These are phyloP conservation scores for Paracanthobrama guichenoti DNA, from an alignment of 2,113 vertebrate genomes.

Conservation along the genomic window DNA sequence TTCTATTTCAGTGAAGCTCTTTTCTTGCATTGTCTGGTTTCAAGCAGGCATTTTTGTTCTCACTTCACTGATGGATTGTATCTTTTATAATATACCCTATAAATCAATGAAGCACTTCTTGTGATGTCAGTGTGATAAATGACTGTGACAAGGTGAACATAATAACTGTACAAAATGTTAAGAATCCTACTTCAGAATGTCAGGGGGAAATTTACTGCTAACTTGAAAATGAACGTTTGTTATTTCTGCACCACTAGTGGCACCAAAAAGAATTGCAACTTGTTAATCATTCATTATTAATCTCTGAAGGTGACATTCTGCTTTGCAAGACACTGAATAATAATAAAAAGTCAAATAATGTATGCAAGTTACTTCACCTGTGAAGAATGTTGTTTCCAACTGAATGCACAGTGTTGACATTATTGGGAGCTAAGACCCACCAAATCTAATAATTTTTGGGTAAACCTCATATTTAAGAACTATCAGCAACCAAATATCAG, in stretches of 20 bases:
- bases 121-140: conserved; percentile 9
- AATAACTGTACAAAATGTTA: conserved; percentile 4
- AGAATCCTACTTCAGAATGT: not conserved
- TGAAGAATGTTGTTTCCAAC: not conserved
- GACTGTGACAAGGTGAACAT: not conserved
- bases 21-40: not conserved
- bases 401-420: not conserved
- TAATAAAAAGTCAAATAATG: not conserved
- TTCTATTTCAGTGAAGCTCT: not conserved
- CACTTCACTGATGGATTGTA: not conserved
- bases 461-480: not conserved
- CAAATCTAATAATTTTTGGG: not conserved
- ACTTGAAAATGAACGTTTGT: not conserved
- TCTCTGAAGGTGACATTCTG: not conserved
- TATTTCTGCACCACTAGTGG: not conserved
- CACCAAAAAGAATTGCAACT: not conserved
- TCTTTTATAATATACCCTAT: not conserved
- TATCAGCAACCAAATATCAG: too few relatives aligned
- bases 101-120: not conserved
- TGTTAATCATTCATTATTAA: not conserved
- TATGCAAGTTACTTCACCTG: not conserved
- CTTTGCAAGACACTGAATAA: not conserved
- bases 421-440: not conserved
- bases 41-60: conserved; percentile 1
- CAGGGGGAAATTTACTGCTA: not conserved